Evolutionary conservation across 2,888 invertebrate genomes (phyloP).

Genomic region (Rhamnusium bicolor): DNA sequence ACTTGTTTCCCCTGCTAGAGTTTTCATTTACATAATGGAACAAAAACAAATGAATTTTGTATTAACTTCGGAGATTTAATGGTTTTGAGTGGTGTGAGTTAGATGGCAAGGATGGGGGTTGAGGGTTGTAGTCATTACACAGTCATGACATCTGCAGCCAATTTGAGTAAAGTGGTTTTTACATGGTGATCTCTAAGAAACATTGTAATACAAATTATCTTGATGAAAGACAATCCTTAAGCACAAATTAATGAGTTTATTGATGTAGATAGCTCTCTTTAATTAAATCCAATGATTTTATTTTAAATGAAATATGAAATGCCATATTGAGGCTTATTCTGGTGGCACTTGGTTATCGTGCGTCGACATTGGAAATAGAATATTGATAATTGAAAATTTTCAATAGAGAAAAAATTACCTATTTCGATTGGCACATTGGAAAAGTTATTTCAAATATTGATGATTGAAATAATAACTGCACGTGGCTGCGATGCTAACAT

Average conservation of each 20-base stretch:
- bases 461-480: too few relatives aligned
- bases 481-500: too few relatives aligned
- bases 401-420: too few relatives aligned
- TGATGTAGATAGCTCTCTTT: conserved; percentile 42
- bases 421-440: too few relatives aligned
- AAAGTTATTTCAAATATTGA: too few relatives aligned
- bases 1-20: conserved; percentile 64
- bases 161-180: conserved; percentile 70
- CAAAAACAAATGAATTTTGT: conserved; percentile 73
- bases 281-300: conserved; percentile 42
- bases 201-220: conserved; percentile 48
- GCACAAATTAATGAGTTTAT: conserved; percentile 49
- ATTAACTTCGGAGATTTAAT: conserved; percentile 72
- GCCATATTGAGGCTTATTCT: too few relatives aligned
- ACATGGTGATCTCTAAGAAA: conserved; percentile 60
- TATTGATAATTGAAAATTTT: too few relatives aligned
- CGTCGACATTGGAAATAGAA: too few relatives aligned
- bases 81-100: conserved; percentile 64
- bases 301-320: conserved; percentile 41
- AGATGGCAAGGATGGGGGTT: conserved; percentile 38
- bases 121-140: conserved; percentile 65
- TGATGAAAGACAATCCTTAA: conserved; percentile 49
- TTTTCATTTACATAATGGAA: conserved; percentile 73
- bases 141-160: conserved; percentile 70
- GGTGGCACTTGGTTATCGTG: too few relatives aligned